Evolutionary conservation across 53 echinoderm and acorn worm species (phyloP), one percentile per base, ranked within the genome.

Genomic region (Stichopus horrens): DNA sequence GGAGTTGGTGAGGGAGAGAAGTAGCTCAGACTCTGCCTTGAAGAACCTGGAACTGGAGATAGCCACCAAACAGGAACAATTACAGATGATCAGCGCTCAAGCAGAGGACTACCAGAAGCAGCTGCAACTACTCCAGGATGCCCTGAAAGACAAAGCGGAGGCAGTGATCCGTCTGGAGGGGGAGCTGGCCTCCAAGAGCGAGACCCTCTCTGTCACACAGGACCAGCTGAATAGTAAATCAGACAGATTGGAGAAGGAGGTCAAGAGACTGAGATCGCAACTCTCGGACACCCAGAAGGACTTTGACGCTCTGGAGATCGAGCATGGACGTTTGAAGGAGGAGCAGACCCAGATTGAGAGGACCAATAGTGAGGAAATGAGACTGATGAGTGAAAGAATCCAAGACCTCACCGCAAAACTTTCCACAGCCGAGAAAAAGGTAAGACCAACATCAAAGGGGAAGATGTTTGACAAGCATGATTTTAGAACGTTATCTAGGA

Each of bases 371-470:
- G 93, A 95, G 83, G 92, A 97, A 90, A 90, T 94, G 71, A 93
- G 92, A 65, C 94, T 95, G 80, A 97, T 97, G 95, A 94, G 98
- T n/a, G 86, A 90, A 55, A 80, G 98, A 37, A 95, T 97, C 76
- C 94, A 95, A 84, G 98, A 97, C 86, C 90, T 97, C 73, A 97
- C 98, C 52, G 89, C 87, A 75, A 97, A 97, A 82, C 79, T 97
- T 74, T 94, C 94, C 9, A 55, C 93, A 57, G 88, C 98, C 21
- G 98, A 97, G 90, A 95, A 94, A 76, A 97, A 97, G 98, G 95
- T 97, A 68, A 68, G 18, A 68, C 59, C 11, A 9, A 9, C 4
- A 59, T 59, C 11, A 2, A 9, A 59, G 59, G 4, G 59, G 59
- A 37, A 1, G 37, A 37, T 37, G 37, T 0, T 37, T 37, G 37